Evolutionary conservation across 1,140 invertebrate genomes (phyloP).

Genomic region (Drosophila seguyi): DNA sequence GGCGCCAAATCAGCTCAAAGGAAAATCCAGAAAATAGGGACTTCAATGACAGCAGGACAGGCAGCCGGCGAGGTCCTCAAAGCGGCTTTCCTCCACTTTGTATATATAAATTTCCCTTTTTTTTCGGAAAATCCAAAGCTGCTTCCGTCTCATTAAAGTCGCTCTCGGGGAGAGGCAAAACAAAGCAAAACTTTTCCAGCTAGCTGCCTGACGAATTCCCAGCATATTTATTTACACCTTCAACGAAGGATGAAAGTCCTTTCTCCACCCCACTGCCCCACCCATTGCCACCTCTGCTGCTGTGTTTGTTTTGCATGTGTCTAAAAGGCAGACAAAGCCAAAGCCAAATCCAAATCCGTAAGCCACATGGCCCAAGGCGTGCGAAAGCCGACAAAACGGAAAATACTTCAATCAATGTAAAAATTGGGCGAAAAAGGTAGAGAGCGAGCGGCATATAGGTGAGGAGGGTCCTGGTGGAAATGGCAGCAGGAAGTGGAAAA

Average conservation of each 20-base stretch:
- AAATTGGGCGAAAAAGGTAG: conserved; percentile 52
- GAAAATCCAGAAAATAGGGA: conserved; percentile 17
- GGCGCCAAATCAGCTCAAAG: conserved; percentile 27
- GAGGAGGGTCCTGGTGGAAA: conserved; percentile 7
- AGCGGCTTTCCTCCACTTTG: conserved; percentile 61
- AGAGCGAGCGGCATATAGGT: conserved; percentile 1
- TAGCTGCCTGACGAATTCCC: conserved; percentile 63
- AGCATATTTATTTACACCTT: conserved; percentile 80
- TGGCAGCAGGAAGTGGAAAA: conserved; percentile 64
- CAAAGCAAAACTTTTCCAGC: conserved; percentile 35
- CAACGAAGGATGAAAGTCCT: conserved; percentile 41
- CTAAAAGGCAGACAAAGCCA: conserved; percentile 69
- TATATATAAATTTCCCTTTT: conserved; percentile 43
- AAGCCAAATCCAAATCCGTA: conserved; percentile 64
- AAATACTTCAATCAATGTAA: conserved; percentile 84
- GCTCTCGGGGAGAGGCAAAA: conserved; percentile 13
- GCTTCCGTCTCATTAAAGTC: conserved; percentile 79
- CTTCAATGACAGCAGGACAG: conserved; percentile 1
- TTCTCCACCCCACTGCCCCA: neutral
- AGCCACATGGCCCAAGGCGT: conserved; percentile 77
- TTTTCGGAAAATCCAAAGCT: conserved; percentile 53
- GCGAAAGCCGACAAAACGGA: conserved; percentile 71
- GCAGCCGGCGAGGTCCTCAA: conserved; percentile 33
- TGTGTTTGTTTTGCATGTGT: conserved; percentile 75
- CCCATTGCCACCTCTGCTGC: neutral